phyloP scores from a whole-genome alignment of 1,140 invertebrate species.

The Hetaerina americana region DNA sequence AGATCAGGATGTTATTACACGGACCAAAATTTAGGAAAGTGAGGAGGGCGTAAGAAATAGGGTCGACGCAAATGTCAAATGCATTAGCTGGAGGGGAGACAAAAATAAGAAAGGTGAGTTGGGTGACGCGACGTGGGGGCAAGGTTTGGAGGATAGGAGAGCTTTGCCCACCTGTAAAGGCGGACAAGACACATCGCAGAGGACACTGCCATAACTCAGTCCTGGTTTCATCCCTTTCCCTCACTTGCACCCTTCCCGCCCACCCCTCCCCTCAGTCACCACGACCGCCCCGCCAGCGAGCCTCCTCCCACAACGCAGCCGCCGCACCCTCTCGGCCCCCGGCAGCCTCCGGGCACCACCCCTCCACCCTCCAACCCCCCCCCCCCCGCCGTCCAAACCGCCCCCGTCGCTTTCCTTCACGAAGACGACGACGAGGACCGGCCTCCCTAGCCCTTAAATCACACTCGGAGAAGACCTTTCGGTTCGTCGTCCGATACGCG shows the following conservation, averaged over 20 bases:
- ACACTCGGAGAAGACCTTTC: background rate
- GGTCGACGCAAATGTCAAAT: too few relatives aligned
- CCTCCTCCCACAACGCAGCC: background rate
- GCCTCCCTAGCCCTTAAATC: background rate
- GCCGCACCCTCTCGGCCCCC: background rate
- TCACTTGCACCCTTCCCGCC: background rate
- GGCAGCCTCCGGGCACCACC: too few relatives aligned
- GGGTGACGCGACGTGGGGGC: background rate
- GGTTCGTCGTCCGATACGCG: background rate
- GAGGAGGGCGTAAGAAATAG: too few relatives aligned
- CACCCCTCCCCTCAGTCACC: background rate
- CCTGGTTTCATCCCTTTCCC: background rate
- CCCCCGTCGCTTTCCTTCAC: background rate
- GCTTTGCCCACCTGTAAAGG: background rate
- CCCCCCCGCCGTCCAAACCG: background rate
- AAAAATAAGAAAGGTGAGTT: background rate
- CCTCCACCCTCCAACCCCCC: background rate
- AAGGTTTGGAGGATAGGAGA: background rate
- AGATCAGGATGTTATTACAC: too few relatives aligned
- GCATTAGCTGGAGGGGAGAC: too few relatives aligned
- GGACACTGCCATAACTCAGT: background rate
- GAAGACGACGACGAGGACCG: background rate
- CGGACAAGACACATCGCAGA: background rate
- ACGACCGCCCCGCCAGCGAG: background rate
- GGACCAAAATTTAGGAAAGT: too few relatives aligned